phyloP scores from a whole-genome alignment of 2,113 vertebrate genomes.

The Heliornis fulica region DNA sequence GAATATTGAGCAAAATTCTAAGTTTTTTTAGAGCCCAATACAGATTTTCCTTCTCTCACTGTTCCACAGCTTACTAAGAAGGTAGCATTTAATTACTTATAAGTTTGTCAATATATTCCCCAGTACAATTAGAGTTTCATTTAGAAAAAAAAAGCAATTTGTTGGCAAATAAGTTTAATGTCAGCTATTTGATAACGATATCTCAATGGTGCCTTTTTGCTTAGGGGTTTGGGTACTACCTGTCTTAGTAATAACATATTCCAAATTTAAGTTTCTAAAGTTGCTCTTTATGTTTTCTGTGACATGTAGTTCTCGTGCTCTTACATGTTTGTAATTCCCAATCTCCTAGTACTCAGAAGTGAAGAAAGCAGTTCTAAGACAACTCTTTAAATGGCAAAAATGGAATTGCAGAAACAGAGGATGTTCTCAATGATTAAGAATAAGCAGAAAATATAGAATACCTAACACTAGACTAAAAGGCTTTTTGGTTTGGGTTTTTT shows the following conservation, averaged over 20 bases:
- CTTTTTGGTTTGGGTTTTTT: background rate
- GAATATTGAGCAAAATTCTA: background rate
- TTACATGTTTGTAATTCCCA: background rate
- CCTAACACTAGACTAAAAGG: background rate
- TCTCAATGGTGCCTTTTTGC: background rate
- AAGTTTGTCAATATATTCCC: background rate
- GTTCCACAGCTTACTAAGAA: background rate
- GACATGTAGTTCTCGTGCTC: background rate
- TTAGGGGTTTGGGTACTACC: background rate
- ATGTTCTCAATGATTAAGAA: background rate
- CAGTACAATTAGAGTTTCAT: background rate
- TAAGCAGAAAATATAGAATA: background rate
- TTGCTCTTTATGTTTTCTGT: background rate
- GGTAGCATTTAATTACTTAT: background rate
- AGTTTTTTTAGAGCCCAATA: background rate
- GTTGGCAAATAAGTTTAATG: background rate
- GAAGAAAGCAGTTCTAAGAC: background rate
- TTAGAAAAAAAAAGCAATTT: background rate
- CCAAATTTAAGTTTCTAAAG: background rate
- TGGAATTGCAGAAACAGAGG: background rate
- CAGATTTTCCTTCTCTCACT: background rate
- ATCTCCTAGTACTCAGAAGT: rapidly evolving
- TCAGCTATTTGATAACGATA: background rate
- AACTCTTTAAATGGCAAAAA: background rate
- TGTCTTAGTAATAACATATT: background rate